phyloP scores from a whole-genome alignment of 2,797 vertebrate genomes.

The Oreochromis grahami region DNA sequence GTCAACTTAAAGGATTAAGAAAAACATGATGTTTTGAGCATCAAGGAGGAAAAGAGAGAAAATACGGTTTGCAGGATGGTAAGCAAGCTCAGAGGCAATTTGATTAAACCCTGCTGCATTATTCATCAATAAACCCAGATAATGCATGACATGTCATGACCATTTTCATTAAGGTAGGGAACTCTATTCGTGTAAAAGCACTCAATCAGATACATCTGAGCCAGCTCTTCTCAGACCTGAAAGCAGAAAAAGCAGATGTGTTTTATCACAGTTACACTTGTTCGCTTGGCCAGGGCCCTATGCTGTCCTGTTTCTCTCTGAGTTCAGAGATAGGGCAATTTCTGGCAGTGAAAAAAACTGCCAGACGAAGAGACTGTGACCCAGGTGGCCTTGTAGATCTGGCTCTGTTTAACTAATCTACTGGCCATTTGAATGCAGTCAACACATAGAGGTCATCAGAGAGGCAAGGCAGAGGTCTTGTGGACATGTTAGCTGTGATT shows the following conservation, averaged over 20 bases:
- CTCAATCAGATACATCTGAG: neutral
- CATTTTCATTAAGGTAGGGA: neutral
- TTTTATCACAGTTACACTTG: neutral
- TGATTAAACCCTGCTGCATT: conserved; percentile 3
- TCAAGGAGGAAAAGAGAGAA: neutral
- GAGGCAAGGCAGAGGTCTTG: neutral
- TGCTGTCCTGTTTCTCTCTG: neutral
- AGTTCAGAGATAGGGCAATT: neutral
- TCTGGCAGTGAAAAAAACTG: neutral
- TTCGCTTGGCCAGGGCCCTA: neutral
- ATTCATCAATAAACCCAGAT: conserved; percentile 2
- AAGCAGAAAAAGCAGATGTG: neutral
- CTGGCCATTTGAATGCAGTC: neutral
- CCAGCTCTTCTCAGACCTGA: neutral
- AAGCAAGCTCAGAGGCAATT: neutral
- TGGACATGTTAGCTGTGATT: neutral
- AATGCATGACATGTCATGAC: neutral
- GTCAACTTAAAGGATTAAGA: neutral
- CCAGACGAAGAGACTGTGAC: neutral
- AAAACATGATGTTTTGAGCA: neutral
- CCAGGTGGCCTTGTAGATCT: neutral
- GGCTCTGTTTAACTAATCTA: neutral
- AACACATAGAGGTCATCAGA: neutral
- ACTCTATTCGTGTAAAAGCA: neutral
- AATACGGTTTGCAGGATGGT: neutral